Evolutionary conservation across 2,113 vertebrate species (phyloP), one percentile per base, ranked within the genome.

Genomic region (Terrapene triunguis): DNA sequence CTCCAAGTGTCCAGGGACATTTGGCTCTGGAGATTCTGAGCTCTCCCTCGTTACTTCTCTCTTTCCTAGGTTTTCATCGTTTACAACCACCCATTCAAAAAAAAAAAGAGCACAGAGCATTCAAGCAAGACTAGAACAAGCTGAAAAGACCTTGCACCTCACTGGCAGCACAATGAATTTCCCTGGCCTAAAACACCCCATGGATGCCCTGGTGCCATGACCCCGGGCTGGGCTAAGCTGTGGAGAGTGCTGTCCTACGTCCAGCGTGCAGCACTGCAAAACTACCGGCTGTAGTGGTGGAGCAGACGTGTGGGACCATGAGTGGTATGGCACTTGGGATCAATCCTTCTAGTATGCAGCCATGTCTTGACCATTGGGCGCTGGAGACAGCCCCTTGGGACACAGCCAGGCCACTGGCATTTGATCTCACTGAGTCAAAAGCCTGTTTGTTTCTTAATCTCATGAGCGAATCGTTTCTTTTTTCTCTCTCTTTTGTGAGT

Each of bases 401-500:
- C 2, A 0, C 42, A 74, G 97, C 94, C 97, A 96, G 95, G 69
- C 69, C 92, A 19, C 8, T 78, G 4, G 94, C 97, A 97, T 54
- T 1, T 0, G 89, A 87, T 94, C 93, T 27, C 85, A 90, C 89
- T 87, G 92, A 96, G 50, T 98, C 96, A 98, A 98, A 98, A 97
- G 98, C 85, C 89, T 89, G 97, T 96, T 98, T 98, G 96, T 97
- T 97, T 94, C 95, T 57, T 89, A 80, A 93, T 97, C 96, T 96
- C 91, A 80, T 78, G 17, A 97, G 89, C 89, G 2, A 93, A 97
- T 96, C 96, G 38, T 80, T 95, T 94, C 8, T 86, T 88, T 27
- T 82, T 19, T 13, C 11, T 79, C n/a, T 27, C 35, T 32, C 35
- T 72, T 69, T 91, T 84, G 90, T 96, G 96, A 97, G 95, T 93